Base-by-base conservation (phyloP, 1,140 invertebrate species). In the Myzus persicae region DNA sequence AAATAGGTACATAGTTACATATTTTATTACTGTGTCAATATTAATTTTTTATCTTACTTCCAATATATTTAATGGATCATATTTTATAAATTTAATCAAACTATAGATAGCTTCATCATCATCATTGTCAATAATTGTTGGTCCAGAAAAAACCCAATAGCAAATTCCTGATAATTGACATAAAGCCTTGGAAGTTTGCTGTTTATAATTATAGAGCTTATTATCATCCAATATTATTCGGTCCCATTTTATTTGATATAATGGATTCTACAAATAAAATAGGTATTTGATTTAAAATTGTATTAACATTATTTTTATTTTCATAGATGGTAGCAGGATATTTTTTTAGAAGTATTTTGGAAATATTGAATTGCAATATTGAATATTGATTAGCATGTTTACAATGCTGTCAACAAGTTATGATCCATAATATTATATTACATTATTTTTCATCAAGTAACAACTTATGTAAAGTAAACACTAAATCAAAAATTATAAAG, bases 51-150 rank as follows among this genome's bases (percentile, higher is more conserved):
- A 42, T 26, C 87, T 48, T 51, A 89, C 87, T 36, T 89, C 36
- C 2, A 51, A 38, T 0, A 36, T 51, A 51, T 48, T 89, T 24
- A 48, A n/a, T 48, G 87, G 36, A 24, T 51, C 51, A 51, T 51
- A 48, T n/a, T 89, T 36, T 40, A 89, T 51, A 48, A 36, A 89
- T 51, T 89, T 48, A 38, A 89, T 89, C 38, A 89, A 40, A 31
- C 87, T 51, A 89, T 48, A 89, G 1, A 42, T 89, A 48, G 42
- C 44, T n/a, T 48, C 36, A 89, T 89, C 87, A 51, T 89, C 46
- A 46, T 89, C 46, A 4, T 89, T 44, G 36, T 89, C n/a, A 48
- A 89, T 22, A 89, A 51, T n/a, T 48, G 46, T 36, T 89, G 46
- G 6, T 51, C n/a, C 46, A 89, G 36, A 31, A n/a, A 89, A 89